These are phyloP conservation scores for Luffia ferchaultella DNA, from an alignment of 2,888 invertebrate genomes.

Conservation along the genomic window DNA sequence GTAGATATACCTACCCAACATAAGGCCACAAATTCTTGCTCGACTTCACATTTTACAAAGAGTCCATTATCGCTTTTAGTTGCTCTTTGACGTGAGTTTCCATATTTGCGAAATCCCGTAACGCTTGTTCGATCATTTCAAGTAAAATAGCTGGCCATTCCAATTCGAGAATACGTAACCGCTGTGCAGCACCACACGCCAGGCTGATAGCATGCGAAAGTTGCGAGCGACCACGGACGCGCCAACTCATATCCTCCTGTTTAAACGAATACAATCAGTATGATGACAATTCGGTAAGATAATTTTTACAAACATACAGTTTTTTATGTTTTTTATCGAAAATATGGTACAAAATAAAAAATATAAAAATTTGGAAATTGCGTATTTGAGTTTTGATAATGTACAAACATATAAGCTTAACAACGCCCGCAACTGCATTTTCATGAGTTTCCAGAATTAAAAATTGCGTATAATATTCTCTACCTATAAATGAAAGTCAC, in stretches of 20 bases:
- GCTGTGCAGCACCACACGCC: constrained; percentile 79
- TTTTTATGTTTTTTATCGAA: constrained; percentile 1
- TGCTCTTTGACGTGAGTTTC: constrained; percentile 79
- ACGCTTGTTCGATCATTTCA: constrained; percentile 79
- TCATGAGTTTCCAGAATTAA: no score
- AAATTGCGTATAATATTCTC: no score
- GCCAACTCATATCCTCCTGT: constrained; percentile 75
- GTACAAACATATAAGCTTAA: neutral
- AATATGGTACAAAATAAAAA: neutral
- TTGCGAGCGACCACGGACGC: constrained; percentile 78
- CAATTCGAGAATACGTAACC: constrained; percentile 75
- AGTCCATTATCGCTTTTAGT: constrained; percentile 61
- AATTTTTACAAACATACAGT: neutral
- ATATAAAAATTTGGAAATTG: neutral
- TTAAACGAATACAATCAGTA: neutral
- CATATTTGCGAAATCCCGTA: constrained; percentile 83
- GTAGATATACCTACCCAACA: no score
- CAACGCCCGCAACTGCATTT: no score
- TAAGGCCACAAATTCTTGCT: no score
- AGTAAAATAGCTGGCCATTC: constrained; percentile 81
- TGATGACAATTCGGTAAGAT: constrained; percentile 10
- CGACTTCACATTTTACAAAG: constrained; percentile 26
- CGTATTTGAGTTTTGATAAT: neutral
- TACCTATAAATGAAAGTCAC: no score
- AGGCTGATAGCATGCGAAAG: constrained; percentile 75